Percentiles rank a stretch among this genome's conserved stretches.
These are phyloP conservation scores for Melinopterus prodromus DNA, from an alignment of 2,888 invertebrate species.

Conservation along the genomic window DNA sequence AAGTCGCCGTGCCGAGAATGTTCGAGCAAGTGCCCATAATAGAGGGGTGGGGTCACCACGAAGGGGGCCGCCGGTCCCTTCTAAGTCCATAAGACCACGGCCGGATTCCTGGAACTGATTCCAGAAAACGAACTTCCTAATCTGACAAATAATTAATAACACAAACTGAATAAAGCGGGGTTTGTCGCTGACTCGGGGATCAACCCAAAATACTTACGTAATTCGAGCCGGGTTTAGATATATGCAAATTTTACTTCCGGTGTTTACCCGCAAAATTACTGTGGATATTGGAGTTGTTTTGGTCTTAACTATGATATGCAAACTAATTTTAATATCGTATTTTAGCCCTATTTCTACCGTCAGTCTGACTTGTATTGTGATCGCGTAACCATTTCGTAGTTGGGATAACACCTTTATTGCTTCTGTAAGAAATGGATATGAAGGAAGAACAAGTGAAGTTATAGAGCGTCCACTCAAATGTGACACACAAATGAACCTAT, in stretches of 20 bases:
- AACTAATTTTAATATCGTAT: too few relatives aligned
- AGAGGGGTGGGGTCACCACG: conserved; percentile 9
- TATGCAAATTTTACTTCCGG: not conserved
- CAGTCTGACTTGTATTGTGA: too few relatives aligned
- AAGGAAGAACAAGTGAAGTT: too few relatives aligned
- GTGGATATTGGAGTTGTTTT: not conserved
- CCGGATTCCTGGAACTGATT: conserved; percentile 29
- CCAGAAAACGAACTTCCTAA: conserved; percentile 31
- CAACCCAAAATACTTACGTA: not conserved
- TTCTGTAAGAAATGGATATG: too few relatives aligned
- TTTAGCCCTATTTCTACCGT: too few relatives aligned
- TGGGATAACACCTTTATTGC: too few relatives aligned
- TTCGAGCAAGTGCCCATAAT: conserved; percentile 50
- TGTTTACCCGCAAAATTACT: not conserved
- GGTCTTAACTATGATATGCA: not conserved
- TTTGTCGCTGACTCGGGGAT: not conserved
- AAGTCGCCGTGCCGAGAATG: conserved; percentile 56
- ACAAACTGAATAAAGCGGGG: not conserved
- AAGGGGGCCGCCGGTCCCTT: not conserved
- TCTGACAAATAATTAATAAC: conserved; percentile 33
- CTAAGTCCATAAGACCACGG: conserved; percentile 18
- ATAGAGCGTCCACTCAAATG: too few relatives aligned
- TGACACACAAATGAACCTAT: too few relatives aligned
- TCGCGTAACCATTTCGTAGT: too few relatives aligned
- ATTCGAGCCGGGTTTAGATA: not conserved